Evolutionary conservation across 2,113 vertebrate genomes (phyloP), one percentile per base, ranked within the genome.

Genomic region (Hippocampus zosterae): DNA sequence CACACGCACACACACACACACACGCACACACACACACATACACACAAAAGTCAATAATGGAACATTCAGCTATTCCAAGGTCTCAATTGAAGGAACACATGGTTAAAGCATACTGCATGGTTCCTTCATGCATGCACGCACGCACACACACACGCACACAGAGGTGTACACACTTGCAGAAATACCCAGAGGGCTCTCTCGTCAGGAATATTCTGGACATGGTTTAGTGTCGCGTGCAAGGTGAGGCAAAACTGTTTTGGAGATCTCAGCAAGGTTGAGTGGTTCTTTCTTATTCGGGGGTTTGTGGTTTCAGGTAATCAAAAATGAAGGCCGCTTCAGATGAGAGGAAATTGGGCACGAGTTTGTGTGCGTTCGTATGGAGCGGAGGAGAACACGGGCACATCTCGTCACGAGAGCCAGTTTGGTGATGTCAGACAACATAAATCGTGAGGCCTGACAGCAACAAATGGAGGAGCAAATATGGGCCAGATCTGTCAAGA

Each of bases 401-500:
- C 57, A 29, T 70, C 76, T 78, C 84, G 81, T 85, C 87, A 89
- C 69, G 77, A 81, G 76, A 88, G 80, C 68, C 81, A 50, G 78
- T 88, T 88, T 87, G 85, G 80, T 71, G 77, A 88, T 82, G 87
- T 88, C 88, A 90, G 76, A 85, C 86, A 79, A 81, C 80, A 89
- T 89, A 83, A 88, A 88, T 89, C 88, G 84, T 70, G 29, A 76
- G 77, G 70, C n/a, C 72, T 85, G 84, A 88, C 85, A 76, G 82
- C 72, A 78, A 74, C 74, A 70, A 86, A 86, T 77, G 79, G 73
- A 83, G 68, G 80, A 85, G 72, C 79, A 85, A 77, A 86, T 87
- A 82, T 73, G 79, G 78, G 84, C 80, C 82, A 84, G 70, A 88
- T 83, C 81, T 88, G 84, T 84, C 87, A 84, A 74, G 65, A 73